Evolutionary conservation across 2,113 vertebrate species (phyloP).

Genomic region (Nothoprocta perdicaria): DNA sequence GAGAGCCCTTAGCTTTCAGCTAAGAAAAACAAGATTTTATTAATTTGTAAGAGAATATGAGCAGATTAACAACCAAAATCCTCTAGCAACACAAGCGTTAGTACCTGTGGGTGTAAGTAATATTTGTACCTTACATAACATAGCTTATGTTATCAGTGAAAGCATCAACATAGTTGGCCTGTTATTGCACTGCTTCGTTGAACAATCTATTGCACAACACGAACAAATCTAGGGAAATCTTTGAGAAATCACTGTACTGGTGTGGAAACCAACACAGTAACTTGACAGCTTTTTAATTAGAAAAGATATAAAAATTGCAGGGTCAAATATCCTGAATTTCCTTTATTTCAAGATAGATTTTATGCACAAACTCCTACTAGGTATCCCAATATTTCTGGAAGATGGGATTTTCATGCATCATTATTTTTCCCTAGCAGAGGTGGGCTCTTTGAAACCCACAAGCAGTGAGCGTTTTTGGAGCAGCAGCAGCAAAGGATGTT

Average conservation of each 20-base stretch:
- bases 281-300: background rate
- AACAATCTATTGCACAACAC: background rate
- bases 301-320: background rate
- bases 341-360: background rate
- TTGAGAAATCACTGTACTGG: background rate
- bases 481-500: background rate
- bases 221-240: background rate
- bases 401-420: background rate
- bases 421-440: background rate
- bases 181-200: background rate
- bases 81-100: background rate
- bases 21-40: background rate
- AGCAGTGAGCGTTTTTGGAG: fast-evolving
- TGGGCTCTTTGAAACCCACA: background rate
- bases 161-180: background rate
- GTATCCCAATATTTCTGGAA: background rate
- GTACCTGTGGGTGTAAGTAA: background rate
- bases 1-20: background rate
- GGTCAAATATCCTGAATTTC: background rate
- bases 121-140: background rate
- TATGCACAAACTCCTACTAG: background rate
- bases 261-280: background rate
- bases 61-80: background rate
- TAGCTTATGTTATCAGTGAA: background rate
- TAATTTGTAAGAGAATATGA: background rate